These are phyloP conservation scores for Microtus oregoni DNA, from an alignment of 2,113 vertebrate species.

Conservation along the genomic window DNA sequence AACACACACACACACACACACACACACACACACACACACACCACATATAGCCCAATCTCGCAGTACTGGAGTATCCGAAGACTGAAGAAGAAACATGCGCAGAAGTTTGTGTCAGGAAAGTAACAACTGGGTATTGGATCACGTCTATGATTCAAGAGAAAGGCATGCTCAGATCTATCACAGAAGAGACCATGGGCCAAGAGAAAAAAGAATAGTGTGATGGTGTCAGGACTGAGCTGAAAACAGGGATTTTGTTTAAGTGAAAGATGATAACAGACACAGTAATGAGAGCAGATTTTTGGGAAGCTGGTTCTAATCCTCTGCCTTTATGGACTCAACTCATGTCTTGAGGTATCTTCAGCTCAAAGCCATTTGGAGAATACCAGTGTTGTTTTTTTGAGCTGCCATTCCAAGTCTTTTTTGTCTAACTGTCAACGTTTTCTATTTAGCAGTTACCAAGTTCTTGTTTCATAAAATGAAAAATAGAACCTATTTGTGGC, in stretches of 20 bases:
- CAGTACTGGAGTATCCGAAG: neutral
- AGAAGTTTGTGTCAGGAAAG: neutral
- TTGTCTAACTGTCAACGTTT: constrained; percentile 31
- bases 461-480: constrained; percentile 62
- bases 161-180: neutral
- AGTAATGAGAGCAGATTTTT: neutral
- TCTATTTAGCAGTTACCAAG: constrained; percentile 1
- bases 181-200: neutral
- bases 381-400: neutral
- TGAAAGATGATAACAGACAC: neutral
- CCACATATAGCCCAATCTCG: neutral
- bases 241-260: neutral
- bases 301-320: neutral
- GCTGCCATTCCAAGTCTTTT: neutral
- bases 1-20: neutral
- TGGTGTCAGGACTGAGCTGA: neutral
- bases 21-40: neutral
- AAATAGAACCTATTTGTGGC: constrained; percentile 46
- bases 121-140: neutral
- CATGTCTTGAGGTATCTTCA: neutral
- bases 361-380: neutral
- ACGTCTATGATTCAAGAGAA: neutral
- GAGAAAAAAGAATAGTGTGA: neutral
- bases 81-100: neutral
- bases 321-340: neutral